Conservation (phyloP, 2,113 vertebrate genomes). For the Cyanoliseus patagonus region DNA sequence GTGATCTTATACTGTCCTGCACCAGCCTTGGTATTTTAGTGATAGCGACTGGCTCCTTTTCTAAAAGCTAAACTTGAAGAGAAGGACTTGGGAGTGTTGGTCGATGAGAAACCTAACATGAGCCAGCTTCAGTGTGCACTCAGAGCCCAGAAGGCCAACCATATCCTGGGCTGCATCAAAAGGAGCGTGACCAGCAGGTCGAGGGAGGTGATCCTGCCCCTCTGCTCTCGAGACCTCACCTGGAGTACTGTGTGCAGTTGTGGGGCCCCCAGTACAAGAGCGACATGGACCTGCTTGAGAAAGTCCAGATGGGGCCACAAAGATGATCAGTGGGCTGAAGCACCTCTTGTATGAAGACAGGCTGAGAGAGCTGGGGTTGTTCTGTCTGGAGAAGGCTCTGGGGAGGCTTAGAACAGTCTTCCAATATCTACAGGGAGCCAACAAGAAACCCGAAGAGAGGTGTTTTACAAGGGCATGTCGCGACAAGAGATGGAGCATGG, state of each 20-base stretch:
- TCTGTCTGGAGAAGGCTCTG: background rate
- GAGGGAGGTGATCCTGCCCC: background rate
- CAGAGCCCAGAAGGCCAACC: background rate
- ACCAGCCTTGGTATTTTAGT: background rate
- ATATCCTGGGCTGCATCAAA: background rate
- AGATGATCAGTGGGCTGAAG: background rate
- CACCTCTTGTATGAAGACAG: background rate
- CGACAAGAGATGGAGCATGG: background rate
- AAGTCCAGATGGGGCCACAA: background rate
- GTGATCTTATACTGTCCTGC: background rate
- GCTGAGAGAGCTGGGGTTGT: background rate
- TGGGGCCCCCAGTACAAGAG: background rate
- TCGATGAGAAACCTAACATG: background rate
- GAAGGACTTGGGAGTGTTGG: background rate
- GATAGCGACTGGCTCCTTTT: background rate
- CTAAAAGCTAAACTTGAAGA: background rate
- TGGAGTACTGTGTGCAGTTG: background rate
- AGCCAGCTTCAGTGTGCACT: background rate
- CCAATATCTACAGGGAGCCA: background rate
- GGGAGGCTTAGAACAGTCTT: background rate
- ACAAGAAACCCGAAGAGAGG: background rate
- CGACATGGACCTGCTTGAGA: background rate
- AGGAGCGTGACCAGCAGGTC: background rate
- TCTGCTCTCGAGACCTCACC: background rate
- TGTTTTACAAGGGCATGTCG: background rate